Percentiles rank a stretch among this genome's conserved stretches.
phyloP scores from a whole-genome alignment of 2,888 invertebrate species.

The Volucella zonaria region DNA sequence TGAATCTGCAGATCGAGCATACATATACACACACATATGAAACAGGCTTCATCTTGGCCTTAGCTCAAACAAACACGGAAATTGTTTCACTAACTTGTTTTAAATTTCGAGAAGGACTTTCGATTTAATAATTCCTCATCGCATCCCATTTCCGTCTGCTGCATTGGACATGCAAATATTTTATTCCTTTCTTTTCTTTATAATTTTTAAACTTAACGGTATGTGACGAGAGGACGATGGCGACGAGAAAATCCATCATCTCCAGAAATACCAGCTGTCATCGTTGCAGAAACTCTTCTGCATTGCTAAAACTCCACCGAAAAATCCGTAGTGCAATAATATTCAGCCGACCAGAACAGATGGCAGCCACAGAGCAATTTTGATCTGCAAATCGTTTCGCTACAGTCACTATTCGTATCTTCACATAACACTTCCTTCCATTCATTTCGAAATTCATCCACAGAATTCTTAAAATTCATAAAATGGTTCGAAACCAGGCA shows the following conservation, averaged over 20 bases:
- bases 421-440: slow-evolving; percentile 25
- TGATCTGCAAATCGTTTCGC: slow-evolving; percentile 64
- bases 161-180: slow-evolving; percentile 34
- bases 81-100: neutral
- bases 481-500: slow-evolving; percentile 4
- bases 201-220: slow-evolving; percentile 47
- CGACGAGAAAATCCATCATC: slow-evolving; percentile 56
- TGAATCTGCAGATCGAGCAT: too few species aligned
- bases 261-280: slow-evolving; percentile 62
- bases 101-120: neutral
- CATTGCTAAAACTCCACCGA: slow-evolving; percentile 8
- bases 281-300: slow-evolving; percentile 35
- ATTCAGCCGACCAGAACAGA: slow-evolving; percentile 67
- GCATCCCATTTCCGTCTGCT: neutral
- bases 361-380: slow-evolving; percentile 58
- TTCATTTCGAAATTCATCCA: slow-evolving; percentile 59
- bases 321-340: slow-evolving; percentile 58
- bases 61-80: neutral
- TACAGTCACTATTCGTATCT: slow-evolving; percentile 23
- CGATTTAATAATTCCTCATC: neutral
- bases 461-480: slow-evolving; percentile 64
- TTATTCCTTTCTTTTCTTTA: neutral
- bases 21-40: neutral
- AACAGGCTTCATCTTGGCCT: neutral
- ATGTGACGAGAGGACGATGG: slow-evolving; percentile 24